Conservation (phyloP, 1,140 invertebrate genomes). For the Varroa destructor region DNA sequence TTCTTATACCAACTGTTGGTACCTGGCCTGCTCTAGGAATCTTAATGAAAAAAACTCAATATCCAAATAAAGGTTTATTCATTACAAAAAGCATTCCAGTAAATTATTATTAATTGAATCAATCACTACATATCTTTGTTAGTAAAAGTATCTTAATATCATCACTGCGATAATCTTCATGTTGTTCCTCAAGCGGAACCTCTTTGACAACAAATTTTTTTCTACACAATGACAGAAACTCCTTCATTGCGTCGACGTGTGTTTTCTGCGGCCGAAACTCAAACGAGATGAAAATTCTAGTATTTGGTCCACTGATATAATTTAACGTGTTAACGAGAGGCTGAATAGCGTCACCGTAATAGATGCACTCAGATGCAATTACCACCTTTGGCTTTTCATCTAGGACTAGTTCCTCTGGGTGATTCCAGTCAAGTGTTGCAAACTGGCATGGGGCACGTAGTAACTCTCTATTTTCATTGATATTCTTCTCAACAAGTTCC, state of each 20-base stretch:
- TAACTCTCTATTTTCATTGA: neutral
- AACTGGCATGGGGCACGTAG: neutral
- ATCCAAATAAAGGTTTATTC: no score
- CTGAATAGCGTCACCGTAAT: constrained; percentile 8
- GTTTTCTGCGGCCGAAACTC: constrained; percentile 14
- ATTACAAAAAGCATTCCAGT: no score
- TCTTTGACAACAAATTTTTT: constrained; percentile 3
- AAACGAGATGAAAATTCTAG: constrained; percentile 6
- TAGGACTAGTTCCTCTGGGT: constrained; percentile 5
- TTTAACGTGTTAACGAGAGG: constrained; percentile 5
- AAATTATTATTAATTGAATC: neutral
- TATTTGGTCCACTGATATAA: neutral
- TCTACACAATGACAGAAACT: neutral
- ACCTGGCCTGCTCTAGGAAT: no score
- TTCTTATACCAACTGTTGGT: no score
- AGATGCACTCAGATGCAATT: constrained; percentile 12
- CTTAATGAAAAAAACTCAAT: no score
- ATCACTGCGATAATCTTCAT: constrained; percentile 24
- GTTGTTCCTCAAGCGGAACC: constrained; percentile 2
- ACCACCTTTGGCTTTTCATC: constrained; percentile 4
- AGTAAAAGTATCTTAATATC: constrained; percentile 12
- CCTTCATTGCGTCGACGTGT: neutral
- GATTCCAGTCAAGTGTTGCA: constrained; percentile 7
- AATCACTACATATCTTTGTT: neutral
- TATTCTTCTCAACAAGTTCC: constrained; percentile 20